Conservation (phyloP, 2,113 vertebrate genomes). For the Barnardius zonarius region DNA sequence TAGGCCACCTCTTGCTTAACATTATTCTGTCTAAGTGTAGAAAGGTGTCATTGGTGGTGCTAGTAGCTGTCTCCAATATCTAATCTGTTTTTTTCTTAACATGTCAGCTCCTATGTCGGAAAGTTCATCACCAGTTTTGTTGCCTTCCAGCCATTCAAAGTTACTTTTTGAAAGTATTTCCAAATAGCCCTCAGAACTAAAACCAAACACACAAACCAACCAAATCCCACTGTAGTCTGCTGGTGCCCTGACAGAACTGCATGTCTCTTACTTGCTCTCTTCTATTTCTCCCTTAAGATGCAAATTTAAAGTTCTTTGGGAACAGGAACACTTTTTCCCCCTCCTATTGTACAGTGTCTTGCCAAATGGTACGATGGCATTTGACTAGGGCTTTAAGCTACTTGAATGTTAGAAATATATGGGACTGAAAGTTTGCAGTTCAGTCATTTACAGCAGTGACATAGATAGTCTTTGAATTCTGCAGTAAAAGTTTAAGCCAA, state of each 20-base stretch:
- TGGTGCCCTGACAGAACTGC: neutral
- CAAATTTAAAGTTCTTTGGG: neutral
- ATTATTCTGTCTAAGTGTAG: neutral
- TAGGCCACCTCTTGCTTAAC: neutral
- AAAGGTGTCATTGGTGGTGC: neutral
- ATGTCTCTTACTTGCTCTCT: neutral
- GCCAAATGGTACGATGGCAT: neutral
- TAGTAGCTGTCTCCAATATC: neutral
- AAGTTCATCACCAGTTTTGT: neutral
- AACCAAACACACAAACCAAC: neutral
- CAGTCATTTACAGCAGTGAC: neutral
- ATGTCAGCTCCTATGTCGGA: neutral
- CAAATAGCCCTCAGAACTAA: neutral
- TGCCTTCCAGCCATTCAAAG: neutral
- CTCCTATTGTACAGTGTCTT: neutral
- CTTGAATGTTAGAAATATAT: neutral
- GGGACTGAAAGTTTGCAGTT: neutral
- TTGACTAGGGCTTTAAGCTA: neutral
- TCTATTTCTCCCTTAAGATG: slow-evolving; percentile 4
- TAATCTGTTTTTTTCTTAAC: neutral
- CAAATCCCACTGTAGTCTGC: neutral
- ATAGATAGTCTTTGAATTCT: neutral
- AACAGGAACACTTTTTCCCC: neutral
- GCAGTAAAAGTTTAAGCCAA: neutral
- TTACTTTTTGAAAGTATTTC: neutral